phyloP scores from a whole-genome alignment of 2,888 invertebrate species.

The Protophormia terraenovae region DNA sequence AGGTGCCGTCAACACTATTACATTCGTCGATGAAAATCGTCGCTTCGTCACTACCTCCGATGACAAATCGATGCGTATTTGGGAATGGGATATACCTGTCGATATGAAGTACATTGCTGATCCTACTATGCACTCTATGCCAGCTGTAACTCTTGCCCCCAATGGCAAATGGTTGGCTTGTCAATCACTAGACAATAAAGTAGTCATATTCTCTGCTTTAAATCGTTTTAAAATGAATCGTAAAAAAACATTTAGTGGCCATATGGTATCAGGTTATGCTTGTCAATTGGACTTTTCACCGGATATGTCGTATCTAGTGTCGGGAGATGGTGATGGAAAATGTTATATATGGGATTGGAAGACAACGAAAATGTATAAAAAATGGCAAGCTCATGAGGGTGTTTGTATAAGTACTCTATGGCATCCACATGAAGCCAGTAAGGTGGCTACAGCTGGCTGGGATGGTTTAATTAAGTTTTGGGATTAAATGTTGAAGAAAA shows the following conservation, averaged over 20 bases:
- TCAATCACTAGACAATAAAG: conserved; percentile 99
- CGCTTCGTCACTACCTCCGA: conserved; percentile 99
- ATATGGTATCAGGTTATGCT: conserved; percentile 99
- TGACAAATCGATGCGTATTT: conserved; percentile 98
- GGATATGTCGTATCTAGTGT: conserved; percentile 98
- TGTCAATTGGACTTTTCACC: conserved; percentile 98
- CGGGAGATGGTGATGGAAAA: conserved; percentile 99
- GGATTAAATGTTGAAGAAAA: conserved; percentile 87
- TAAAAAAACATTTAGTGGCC: conserved; percentile 98
- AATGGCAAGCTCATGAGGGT: conserved; percentile 99
- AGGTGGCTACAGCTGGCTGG: conserved; percentile 99
- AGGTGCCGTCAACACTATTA: conserved; percentile 99
- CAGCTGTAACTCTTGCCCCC: conserved; percentile 95
- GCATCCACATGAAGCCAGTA: conserved; percentile 99
- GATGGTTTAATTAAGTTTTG: conserved; percentile 99
- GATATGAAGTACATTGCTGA: conserved; percentile 99
- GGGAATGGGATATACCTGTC: conserved; percentile 99
- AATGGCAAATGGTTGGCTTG: conserved; percentile 99
- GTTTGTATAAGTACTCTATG: conserved; percentile 97
- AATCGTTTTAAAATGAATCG: conserved; percentile 99
- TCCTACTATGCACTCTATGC: conserved; percentile 99
- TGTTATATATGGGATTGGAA: conserved; percentile 99
- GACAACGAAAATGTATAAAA: conserved; percentile 97
- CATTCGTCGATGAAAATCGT: conserved; percentile 99
- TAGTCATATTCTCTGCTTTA: conserved; percentile 97